Evolutionary conservation across 1,140 invertebrate species (phyloP).

Genomic region (Varroa destructor): DNA sequence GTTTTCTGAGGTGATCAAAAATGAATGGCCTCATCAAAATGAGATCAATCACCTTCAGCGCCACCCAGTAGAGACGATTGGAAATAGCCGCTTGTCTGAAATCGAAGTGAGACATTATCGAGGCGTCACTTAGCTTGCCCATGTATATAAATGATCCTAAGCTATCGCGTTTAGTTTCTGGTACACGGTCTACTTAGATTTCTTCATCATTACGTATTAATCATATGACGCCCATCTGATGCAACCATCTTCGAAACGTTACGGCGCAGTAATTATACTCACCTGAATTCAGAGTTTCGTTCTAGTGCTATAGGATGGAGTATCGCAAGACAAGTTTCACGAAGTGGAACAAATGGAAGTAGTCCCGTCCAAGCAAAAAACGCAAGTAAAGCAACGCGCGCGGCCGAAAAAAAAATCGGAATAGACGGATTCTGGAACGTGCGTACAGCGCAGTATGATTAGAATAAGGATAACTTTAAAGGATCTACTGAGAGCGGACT

Average conservation of each 20-base stretch:
- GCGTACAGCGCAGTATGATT: background rate
- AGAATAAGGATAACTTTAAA: too few species aligned
- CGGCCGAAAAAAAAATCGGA: constrained; percentile 53
- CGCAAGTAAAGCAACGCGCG: constrained; percentile 47
- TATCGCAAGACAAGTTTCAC: constrained; percentile 56
- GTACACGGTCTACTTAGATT: too few species aligned
- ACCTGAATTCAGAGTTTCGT: background rate
- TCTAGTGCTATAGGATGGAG: constrained; percentile 52
- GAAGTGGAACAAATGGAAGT: constrained; percentile 55
- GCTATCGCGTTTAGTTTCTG: too few species aligned
- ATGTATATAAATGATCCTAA: too few species aligned
- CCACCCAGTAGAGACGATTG: constrained; percentile 32
- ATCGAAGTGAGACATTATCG: too few species aligned
- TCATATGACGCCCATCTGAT: too few species aligned
- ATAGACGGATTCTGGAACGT: constrained; percentile 52
- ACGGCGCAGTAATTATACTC: too few species aligned
- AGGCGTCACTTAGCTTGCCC: too few species aligned
- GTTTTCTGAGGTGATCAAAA: constrained; percentile 51
- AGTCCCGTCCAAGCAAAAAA: constrained; percentile 53
- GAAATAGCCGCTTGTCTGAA: constrained; percentile 33
- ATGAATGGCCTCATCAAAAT: constrained; percentile 50
- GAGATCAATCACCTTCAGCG: constrained; percentile 34
- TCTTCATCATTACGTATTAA: too few species aligned
- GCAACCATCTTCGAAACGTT: too few species aligned
- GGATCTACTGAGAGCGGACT: too few species aligned